Evolutionary conservation across 2,113 vertebrate genomes (phyloP).

Genomic region (Antigone vipio): DNA sequence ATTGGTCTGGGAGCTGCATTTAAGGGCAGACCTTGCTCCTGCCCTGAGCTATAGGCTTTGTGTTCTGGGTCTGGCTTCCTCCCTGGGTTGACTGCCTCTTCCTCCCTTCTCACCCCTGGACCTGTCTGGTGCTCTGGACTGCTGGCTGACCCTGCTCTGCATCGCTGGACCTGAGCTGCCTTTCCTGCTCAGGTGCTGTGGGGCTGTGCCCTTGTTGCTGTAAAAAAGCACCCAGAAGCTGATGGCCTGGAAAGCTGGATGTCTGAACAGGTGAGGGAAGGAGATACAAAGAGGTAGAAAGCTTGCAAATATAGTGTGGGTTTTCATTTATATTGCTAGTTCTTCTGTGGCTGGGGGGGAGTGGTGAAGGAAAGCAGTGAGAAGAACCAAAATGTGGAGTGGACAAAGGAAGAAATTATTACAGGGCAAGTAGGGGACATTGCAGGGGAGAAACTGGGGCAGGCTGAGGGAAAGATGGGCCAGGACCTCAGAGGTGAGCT

Average conservation of each 20-base stretch:
- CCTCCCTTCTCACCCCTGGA: neutral
- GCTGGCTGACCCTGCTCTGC: neutral
- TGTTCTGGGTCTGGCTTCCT: fast-evolving
- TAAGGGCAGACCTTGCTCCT: neutral
- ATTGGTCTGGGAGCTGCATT: neutral
- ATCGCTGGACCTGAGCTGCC: fast-evolving
- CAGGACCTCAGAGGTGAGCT: neutral
- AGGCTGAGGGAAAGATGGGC: neutral
- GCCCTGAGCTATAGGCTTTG: neutral
- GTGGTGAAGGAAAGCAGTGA: neutral
- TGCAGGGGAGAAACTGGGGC: neutral
- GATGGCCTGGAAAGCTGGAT: neutral
- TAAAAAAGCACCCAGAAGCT: neutral
- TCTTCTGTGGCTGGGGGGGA: neutral
- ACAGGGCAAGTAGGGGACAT: fast-evolving
- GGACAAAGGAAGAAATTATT: neutral
- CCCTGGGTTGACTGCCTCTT: neutral
- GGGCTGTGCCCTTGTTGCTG: neutral
- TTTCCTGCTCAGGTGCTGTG: neutral
- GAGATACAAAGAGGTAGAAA: neutral
- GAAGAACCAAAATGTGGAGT: neutral
- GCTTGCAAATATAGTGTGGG: fast-evolving
- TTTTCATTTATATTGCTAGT: neutral
- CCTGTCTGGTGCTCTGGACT: neutral
- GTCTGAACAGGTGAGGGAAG: neutral